Evolutionary conservation across 1,140 invertebrate genomes (phyloP).

Genomic region (Drosophila lowei): DNA sequence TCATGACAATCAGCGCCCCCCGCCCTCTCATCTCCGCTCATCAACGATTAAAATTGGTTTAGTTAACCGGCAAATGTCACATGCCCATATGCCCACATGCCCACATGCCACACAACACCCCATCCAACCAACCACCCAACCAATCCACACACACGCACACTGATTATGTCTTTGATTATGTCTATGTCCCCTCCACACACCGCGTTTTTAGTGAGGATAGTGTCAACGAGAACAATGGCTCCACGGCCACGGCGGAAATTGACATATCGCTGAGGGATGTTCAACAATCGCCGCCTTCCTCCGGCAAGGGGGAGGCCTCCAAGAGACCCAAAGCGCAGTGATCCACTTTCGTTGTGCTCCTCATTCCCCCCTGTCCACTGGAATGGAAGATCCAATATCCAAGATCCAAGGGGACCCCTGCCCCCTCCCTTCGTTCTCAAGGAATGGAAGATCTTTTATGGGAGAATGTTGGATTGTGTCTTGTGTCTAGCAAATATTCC

Average conservation of each 20-base stretch:
- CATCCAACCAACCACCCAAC: constrained; percentile 17
- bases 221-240: constrained; percentile 46
- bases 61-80: too few relatives aligned
- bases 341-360: constrained; percentile 14
- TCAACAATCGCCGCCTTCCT: not conserved
- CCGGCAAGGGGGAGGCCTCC: constrained; percentile 35
- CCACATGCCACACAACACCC: constrained; percentile 13
- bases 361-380: constrained; percentile 2
- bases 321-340: constrained; percentile 57
- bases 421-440: not conserved
- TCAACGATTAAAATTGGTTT: constrained; percentile 57
- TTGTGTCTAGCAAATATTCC: constrained; percentile 23
- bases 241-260: constrained; percentile 63
- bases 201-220: constrained; percentile 68
- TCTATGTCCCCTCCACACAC: constrained; percentile 15
- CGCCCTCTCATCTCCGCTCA: constrained; percentile 50
- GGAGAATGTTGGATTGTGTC: constrained; percentile 3
- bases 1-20: constrained; percentile 25
- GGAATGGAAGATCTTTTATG: constrained; percentile 22
- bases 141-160: constrained; percentile 28
- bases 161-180: constrained; percentile 27
- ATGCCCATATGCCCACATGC: constrained; percentile 8
- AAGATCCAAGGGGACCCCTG: not conserved
- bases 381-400: constrained; percentile 12
- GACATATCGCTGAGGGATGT: constrained; percentile 68